A percentile compares a stretch with the other conserved stretches of the same genome.
Conservation (phyloP, 2,113 vertebrate genomes). For the Dolichotis patagonum region DNA sequence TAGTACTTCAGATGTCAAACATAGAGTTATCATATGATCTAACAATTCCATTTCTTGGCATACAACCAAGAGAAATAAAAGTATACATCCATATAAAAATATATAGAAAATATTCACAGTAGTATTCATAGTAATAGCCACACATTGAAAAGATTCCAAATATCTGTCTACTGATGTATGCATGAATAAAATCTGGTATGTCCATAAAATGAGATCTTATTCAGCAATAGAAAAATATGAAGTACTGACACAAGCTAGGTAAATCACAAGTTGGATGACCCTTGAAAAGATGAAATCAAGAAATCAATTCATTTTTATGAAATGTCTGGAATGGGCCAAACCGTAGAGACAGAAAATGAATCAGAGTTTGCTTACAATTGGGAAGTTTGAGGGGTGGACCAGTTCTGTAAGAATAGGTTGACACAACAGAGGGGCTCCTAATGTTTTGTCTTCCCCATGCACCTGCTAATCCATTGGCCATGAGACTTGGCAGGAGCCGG, state of each 20-base stretch:
- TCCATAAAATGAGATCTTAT: background rate
- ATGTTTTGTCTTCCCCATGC: too few species aligned
- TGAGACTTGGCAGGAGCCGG: background rate
- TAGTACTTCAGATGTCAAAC: background rate
- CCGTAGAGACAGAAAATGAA: slow-evolving; percentile 1
- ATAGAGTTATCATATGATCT: background rate
- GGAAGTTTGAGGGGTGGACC: background rate
- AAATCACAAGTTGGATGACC: background rate
- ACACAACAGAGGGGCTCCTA: background rate
- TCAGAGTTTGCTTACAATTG: background rate
- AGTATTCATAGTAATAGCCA: background rate
- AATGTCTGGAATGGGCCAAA: background rate
- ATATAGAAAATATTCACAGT: background rate
- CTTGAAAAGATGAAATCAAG: background rate
- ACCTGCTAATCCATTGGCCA: too few species aligned
- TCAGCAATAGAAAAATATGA: background rate
- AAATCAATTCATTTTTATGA: background rate
- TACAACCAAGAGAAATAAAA: background rate
- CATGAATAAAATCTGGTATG: background rate
- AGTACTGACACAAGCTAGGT: background rate
- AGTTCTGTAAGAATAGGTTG: background rate
- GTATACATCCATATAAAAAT: background rate
- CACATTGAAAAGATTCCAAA: background rate
- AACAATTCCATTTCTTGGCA: background rate
- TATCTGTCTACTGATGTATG: background rate